A percentile compares a stretch with the other conserved stretches of the same genome.
Conservation (phyloP, 2,888 invertebrate genomes). For the Parascotia fuliginaria region DNA sequence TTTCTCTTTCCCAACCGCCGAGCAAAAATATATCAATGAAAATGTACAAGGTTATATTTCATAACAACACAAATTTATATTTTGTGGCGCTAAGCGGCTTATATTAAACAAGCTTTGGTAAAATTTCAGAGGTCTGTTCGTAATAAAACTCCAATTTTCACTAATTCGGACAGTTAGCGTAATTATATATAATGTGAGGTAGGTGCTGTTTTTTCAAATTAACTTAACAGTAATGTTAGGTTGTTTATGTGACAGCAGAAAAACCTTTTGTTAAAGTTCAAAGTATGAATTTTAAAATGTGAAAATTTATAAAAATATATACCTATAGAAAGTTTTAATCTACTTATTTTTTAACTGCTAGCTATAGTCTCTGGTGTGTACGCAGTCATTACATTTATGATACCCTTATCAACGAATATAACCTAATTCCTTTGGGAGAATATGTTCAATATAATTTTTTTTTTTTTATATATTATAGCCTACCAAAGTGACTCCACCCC, state of each 20-base stretch:
- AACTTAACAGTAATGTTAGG: too few species aligned
- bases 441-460: background rate
- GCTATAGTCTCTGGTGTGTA: too few species aligned
- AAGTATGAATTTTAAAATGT: too few species aligned
- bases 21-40: constrained; percentile 10
- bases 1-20: too few species aligned
- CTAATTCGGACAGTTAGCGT: background rate
- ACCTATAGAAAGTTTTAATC: too few species aligned
- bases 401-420: background rate
- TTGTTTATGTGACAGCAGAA: too few species aligned
- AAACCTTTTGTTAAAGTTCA: too few species aligned
- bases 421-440: background rate
- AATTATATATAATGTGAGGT: background rate
- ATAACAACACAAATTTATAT: constrained; percentile 2
- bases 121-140: background rate
- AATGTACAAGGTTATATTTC: constrained; percentile 15
- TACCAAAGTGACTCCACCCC: too few species aligned
- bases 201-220: background rate
- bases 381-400: too few species aligned
- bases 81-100: constrained; percentile 10
- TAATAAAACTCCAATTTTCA: constrained; percentile 1
- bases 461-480: too few species aligned
- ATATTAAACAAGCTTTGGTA: constrained; percentile 2
- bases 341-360: too few species aligned
- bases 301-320: too few species aligned